Evolutionary conservation across 2,888 invertebrate genomes (phyloP).

Genomic region (Agonopterix subpropinquella): DNA sequence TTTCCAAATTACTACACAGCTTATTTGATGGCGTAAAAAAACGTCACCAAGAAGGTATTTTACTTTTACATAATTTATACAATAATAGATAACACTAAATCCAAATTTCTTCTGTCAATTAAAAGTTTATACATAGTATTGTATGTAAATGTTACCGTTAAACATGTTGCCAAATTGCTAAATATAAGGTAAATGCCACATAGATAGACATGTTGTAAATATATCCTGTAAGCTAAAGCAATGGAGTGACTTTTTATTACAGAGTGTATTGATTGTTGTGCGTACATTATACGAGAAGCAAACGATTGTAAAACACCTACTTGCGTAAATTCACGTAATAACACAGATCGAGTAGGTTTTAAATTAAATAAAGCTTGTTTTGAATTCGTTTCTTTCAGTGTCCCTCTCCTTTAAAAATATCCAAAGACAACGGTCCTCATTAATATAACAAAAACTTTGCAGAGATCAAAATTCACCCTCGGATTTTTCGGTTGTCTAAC

Average conservation of each 20-base stretch:
- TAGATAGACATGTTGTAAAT: conserved; percentile 66
- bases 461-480: background rate
- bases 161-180: conserved; percentile 69
- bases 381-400: conserved; percentile 41
- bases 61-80: background rate
- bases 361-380: conserved; percentile 72
- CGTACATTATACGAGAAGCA: conserved; percentile 28
- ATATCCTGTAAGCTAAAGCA: conserved; percentile 56
- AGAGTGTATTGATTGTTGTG: conserved; percentile 45
- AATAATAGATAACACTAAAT: background rate
- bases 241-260: conserved; percentile 52
- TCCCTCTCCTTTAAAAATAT: background rate
- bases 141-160: conserved; percentile 61
- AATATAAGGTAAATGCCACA: conserved; percentile 53
- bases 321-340: conserved; percentile 50
- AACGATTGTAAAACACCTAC: conserved; percentile 39
- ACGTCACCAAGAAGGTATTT: background rate
- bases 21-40: too few relatives aligned
- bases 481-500: background rate
- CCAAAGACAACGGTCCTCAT: background rate
- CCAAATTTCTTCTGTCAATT: conserved; percentile 52
- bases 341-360: conserved; percentile 50
- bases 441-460: background rate
- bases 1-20: too few relatives aligned
- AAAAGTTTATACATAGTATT: conserved; percentile 43